Evolutionary conservation across 2,888 invertebrate species (phyloP).

Genomic region (Alcis repandata): DNA sequence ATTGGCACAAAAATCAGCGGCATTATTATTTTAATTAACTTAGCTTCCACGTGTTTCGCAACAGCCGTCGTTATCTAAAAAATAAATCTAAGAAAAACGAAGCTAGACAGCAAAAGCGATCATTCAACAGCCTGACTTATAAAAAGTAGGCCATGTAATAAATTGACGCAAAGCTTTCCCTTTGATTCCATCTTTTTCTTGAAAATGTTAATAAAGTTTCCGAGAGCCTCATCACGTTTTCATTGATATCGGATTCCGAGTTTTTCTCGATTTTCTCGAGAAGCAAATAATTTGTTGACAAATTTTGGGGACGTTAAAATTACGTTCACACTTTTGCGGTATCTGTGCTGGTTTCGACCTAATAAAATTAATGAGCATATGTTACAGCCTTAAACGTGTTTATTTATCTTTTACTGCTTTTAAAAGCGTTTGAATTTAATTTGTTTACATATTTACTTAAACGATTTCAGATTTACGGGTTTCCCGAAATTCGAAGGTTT

Average conservation of each 20-base stretch:
- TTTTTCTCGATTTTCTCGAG: slow-evolving; percentile 16
- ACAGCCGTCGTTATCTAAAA: background rate
- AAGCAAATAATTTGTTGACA: slow-evolving; percentile 33
- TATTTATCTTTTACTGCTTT: slow-evolving; percentile 25
- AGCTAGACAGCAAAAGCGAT: slow-evolving; percentile 17
- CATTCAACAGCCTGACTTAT: slow-evolving; percentile 26
- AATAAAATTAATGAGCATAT: slow-evolving; percentile 29
- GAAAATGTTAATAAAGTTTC: slow-evolving; percentile 30
- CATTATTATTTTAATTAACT: too few species aligned
- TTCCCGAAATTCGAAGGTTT: background rate
- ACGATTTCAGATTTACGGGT: background rate
- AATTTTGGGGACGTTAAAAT: slow-evolving; percentile 24
- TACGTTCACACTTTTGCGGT: slow-evolving; percentile 33
- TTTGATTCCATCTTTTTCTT: slow-evolving; percentile 31
- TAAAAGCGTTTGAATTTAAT: slow-evolving; percentile 19
- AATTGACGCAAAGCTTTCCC: slow-evolving; percentile 25
- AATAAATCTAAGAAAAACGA: slow-evolving; percentile 7
- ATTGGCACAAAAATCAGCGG: too few species aligned
- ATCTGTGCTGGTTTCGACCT: slow-evolving; percentile 11
- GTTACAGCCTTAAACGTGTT: slow-evolving; percentile 11
- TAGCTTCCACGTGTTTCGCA: background rate
- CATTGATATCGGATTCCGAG: slow-evolving; percentile 28
- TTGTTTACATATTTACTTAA: background rate
- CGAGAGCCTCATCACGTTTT: slow-evolving; percentile 28
- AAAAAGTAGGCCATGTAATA: slow-evolving; percentile 32